Evolutionary conservation across 2,797 vertebrate species (phyloP).

Genomic region (Falco rusticolus): DNA sequence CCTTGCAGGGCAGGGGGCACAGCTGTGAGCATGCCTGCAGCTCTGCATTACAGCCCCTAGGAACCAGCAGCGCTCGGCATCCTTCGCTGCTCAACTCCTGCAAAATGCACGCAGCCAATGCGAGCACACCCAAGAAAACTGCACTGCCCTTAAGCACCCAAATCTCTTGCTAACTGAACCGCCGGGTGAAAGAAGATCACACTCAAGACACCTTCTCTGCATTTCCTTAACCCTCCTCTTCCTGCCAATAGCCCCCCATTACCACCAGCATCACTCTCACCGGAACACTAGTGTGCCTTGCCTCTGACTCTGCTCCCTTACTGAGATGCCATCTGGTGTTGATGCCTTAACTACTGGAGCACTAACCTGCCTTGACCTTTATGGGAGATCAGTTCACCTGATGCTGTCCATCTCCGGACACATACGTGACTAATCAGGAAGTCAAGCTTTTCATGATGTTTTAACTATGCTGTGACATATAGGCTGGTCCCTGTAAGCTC

Average conservation of each 20-base stretch:
- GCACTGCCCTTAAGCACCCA: not conserved
- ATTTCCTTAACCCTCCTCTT: not conserved
- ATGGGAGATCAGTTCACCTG: not conserved
- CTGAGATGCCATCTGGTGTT: not conserved
- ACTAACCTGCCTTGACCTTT: not conserved
- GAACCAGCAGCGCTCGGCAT: rapidly evolving
- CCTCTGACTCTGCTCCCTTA: not conserved
- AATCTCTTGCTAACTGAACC: not conserved
- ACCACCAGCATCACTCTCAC: not conserved
- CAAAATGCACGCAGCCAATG: not conserved
- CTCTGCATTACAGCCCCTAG: not conserved
- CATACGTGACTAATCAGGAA: not conserved
- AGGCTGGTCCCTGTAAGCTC: not conserved
- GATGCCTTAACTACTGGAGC: not conserved
- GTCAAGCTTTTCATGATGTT: not conserved
- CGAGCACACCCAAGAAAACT: not conserved
- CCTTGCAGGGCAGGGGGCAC: not conserved
- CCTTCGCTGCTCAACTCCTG: not conserved
- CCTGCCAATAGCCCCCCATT: not conserved
- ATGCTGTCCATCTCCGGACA: not conserved
- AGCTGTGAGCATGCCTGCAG: rapidly evolving
- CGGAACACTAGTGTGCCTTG: not conserved
- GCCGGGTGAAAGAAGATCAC: not conserved
- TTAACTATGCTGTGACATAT: not conserved
- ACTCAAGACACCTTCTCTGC: not conserved